These are phyloP conservation scores for Alethe castanea DNA, from an alignment of 2,113 vertebrate genomes.

Conservation along the genomic window DNA sequence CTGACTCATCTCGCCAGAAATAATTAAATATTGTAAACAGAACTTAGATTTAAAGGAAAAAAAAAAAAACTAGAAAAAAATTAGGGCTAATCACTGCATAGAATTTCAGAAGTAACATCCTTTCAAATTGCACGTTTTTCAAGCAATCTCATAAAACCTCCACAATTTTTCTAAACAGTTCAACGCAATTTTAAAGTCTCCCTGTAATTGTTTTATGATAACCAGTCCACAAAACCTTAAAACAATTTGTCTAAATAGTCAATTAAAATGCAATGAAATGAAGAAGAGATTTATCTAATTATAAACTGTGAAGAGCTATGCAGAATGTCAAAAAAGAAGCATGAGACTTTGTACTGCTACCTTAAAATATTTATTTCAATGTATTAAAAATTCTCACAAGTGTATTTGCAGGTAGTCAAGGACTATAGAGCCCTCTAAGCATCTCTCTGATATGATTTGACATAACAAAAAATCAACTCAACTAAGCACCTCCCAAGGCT, in stretches of 20 bases:
- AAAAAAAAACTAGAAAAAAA: not conserved
- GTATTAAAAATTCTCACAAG: constrained; percentile 26
- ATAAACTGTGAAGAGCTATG: not conserved
- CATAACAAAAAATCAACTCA: constrained; percentile 40
- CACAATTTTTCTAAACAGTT: not conserved
- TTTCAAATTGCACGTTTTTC: not conserved
- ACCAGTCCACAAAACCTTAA: not conserved
- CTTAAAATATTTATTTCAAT: constrained; percentile 40
- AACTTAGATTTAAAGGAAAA: constrained; percentile 9
- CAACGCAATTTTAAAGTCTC: not conserved
- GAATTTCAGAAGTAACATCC: not conserved
- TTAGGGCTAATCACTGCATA: not conserved
- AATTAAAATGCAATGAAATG: constrained; percentile 42
- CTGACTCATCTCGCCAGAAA: constrained; percentile 21
- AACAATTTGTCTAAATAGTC: not conserved
- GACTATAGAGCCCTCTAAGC: not conserved
- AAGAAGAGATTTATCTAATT: constrained; percentile 39
- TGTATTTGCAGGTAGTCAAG: constrained; percentile 15
- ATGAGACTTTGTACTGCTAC: not conserved
- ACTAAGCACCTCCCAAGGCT: not conserved
- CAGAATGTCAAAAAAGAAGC: constrained; percentile 7
- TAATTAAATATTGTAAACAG: constrained; percentile 57
- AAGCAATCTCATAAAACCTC: not conserved
- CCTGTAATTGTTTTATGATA: not conserved
- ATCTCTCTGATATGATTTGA: constrained; percentile 21